Base-by-base conservation (phyloP, 2,888 invertebrate genomes). In the Nymphalis urticae region DNA sequence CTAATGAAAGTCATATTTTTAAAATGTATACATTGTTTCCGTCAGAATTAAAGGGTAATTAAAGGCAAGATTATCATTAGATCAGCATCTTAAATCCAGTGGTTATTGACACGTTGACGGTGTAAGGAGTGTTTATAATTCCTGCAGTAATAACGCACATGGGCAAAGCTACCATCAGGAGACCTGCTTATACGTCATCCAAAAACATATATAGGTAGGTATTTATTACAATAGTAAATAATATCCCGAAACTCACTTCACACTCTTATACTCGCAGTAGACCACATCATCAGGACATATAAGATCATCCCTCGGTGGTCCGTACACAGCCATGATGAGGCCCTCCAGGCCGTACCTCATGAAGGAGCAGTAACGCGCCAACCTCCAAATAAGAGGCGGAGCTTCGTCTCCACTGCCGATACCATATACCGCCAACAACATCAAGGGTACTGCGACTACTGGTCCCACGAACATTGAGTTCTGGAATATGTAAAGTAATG, bases 401-500 rank as follows among this genome's bases (percentile, higher is more conserved):
- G 96, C 95, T 0, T 80, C 82, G n/a, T 93, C 92, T 1, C 96
- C 97, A 70, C 95, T 95, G 7, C 98, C 98, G 79, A 98, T 96
- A 47, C 98, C 97, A 81, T 97, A 96, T 0, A 96, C 96, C 7
- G 98, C 96, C 62, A 98, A 93, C 67, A 98, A 87, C 94, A 98
- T 97, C 16, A 98, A 90, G 0, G 98, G 98, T 7, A 98, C 98
- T 64, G 96, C 94, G 69, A 96, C 82, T 0, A 97, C 96, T 19
- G 98, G 98, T 0, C 98, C 98, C 77, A 98, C 92, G 85, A 98
- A 98, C 87, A 98, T 97, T 42, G 96, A 95, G 80, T 97, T 97
- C 97, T 97, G 88, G 13, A 90, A 90, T 74, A 27, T 13, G 36
- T 36, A 51, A 32, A 8, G 4, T 27, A 47, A n/a, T 32, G 21